Conservation (phyloP, 2,797 vertebrate species). For the Huso huso region DNA sequence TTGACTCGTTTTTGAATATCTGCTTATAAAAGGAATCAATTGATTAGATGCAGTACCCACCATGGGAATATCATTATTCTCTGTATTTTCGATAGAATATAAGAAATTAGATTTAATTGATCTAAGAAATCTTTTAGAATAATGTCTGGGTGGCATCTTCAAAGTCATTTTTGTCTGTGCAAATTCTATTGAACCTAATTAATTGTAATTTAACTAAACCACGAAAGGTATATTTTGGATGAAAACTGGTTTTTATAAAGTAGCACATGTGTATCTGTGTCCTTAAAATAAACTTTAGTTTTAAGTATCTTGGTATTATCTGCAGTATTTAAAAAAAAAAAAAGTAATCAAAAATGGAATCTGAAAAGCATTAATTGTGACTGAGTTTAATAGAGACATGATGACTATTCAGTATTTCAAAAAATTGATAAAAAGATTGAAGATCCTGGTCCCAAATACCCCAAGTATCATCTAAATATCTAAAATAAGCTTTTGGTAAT, state of each 20-base stretch:
- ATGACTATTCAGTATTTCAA: background rate
- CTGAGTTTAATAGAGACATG: constrained; percentile 6
- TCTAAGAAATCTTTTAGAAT: background rate
- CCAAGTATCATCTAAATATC: constrained; percentile 19
- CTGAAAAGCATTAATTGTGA: background rate
- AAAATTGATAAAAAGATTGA: background rate
- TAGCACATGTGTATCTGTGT: constrained; percentile 14
- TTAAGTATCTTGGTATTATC: background rate
- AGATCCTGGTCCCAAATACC: background rate
- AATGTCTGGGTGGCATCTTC: background rate
- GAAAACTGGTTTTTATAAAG: constrained; percentile 9
- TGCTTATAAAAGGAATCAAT: background rate
- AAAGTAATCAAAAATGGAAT: constrained; percentile 15
- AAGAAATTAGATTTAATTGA: background rate
- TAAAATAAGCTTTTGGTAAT: background rate
- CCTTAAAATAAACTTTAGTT: constrained; percentile 11
- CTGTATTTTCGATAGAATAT: background rate
- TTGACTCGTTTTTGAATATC: background rate
- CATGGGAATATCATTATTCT: too few relatives aligned
- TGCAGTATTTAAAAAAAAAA: background rate
- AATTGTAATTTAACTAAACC: constrained; percentile 15
- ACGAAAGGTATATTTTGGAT: constrained; percentile 10
- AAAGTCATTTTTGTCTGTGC: background rate
- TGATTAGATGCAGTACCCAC: background rate
- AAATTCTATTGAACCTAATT: constrained; percentile 14